Percentiles rank a stretch among this genome's conserved stretches.
Conservation (phyloP, 1,140 invertebrate species). For the Neotoxoptera formosana region DNA sequence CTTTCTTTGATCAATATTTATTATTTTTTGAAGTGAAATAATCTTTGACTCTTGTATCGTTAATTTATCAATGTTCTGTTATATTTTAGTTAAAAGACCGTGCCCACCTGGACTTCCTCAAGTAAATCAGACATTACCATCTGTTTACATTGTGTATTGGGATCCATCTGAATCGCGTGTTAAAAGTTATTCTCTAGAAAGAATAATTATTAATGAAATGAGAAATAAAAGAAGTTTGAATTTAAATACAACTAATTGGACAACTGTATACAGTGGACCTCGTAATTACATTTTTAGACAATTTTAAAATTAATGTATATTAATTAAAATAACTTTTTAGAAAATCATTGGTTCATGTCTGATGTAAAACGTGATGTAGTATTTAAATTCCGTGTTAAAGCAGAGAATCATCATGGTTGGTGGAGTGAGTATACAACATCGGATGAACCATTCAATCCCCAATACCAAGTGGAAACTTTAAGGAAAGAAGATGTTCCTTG, state of each 20-base stretch:
- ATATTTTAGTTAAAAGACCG: constrained; percentile 70
- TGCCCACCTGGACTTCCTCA: constrained; percentile 73
- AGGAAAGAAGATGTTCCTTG: constrained; percentile 16
- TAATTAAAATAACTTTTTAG: constrained; percentile 63
- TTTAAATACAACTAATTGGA: constrained; percentile 29
- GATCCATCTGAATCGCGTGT: constrained; percentile 67
- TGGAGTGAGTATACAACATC: constrained; percentile 73
- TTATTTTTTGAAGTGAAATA: background rate
- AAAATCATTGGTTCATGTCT: constrained; percentile 80
- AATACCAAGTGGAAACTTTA: constrained; percentile 51
- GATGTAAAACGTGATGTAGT: constrained; percentile 69
- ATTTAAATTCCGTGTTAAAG: constrained; percentile 79
- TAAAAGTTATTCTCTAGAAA: constrained; percentile 37
- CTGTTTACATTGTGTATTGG: constrained; percentile 79
- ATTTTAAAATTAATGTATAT: background rate
- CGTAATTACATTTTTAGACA: constrained; percentile 15
- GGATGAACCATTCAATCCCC: constrained; percentile 65
- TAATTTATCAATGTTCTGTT: constrained; percentile 53
- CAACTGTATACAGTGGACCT: constrained; percentile 41
- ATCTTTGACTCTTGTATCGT: constrained; percentile 45
- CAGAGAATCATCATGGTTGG: constrained; percentile 79
- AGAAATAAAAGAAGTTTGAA: constrained; percentile 52
- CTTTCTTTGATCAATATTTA: background rate
- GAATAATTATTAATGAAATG: constrained; percentile 15
- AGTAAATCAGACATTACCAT: constrained; percentile 70